Conservation (phyloP, 1,140 invertebrate species). For the Coelopa frigida region DNA sequence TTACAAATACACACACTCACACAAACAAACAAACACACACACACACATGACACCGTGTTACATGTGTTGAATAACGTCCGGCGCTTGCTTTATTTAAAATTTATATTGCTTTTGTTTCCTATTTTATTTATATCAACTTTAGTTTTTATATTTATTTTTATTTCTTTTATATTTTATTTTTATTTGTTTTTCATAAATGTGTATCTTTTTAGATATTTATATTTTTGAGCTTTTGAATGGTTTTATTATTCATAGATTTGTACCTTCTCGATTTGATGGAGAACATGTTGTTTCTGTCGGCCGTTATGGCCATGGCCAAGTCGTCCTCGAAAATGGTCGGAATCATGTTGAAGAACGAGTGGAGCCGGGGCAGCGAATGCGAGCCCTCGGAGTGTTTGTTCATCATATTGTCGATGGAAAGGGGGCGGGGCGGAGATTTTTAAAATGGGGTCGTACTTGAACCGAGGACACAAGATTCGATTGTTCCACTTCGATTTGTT, state of each 20-base stretch:
- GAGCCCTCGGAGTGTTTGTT: slow-evolving; percentile 38
- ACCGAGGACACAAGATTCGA: too few species aligned
- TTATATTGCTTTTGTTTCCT: too few species aligned
- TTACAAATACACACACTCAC: too few species aligned
- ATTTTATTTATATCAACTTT: too few species aligned
- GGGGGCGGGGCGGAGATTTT: too few species aligned
- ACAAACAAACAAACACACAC: too few species aligned
- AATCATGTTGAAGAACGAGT: slow-evolving; percentile 43
- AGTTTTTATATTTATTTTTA: not conserved
- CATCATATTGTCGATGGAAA: slow-evolving; percentile 22
- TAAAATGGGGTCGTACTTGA: too few species aligned
- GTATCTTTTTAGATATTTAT: not conserved
- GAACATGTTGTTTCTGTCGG: slow-evolving; percentile 41
- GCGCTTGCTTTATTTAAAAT: too few species aligned
- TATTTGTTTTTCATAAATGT: not conserved
- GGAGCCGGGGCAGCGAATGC: slow-evolving; percentile 39
- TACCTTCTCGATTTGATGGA: slow-evolving; percentile 41
- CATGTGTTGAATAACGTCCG: too few species aligned
- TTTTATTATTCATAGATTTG: not conserved
- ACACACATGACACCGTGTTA: too few species aligned
- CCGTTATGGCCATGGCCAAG: slow-evolving; percentile 34
- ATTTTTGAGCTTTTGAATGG: not conserved
- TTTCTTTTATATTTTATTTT: not conserved
- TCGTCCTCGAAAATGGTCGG: slow-evolving; percentile 40
- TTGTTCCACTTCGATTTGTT: too few species aligned